Evolutionary conservation across 2,797 vertebrate species (phyloP).

Genomic region (Sebastes alutus): DNA sequence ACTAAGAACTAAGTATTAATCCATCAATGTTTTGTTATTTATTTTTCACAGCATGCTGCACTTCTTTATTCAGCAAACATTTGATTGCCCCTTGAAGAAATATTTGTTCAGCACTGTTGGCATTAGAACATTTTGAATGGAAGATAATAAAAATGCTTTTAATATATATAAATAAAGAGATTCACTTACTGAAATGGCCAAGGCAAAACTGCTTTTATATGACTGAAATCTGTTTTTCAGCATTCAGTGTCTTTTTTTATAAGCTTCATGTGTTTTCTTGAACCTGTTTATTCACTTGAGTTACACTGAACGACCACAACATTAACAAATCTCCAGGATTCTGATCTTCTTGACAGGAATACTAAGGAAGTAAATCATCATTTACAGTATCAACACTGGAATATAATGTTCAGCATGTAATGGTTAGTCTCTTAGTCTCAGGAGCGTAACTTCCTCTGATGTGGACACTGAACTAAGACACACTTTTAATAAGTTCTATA

Average conservation of each 20-base stretch:
- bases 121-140: background rate
- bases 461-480: background rate
- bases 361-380: background rate
- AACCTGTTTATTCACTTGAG: background rate
- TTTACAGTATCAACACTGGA: background rate
- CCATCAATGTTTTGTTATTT: background rate
- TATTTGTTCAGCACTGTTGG: background rate
- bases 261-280: background rate
- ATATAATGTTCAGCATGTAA: too few relatives aligned
- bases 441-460: background rate
- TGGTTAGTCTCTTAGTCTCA: too few relatives aligned
- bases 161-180: background rate
- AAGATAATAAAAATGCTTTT: background rate
- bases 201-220: background rate
- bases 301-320: background rate
- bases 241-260: background rate
- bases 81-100: background rate
- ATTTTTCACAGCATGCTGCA: background rate
- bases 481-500: background rate
- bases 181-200: background rate
- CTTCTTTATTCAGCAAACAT: background rate
- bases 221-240: background rate
- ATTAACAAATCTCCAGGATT: background rate
- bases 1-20: background rate
- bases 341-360: background rate